Percentiles rank a stretch among this genome's conserved stretches.
Evolutionary conservation across 53 echinoderm and acorn worm species (phyloP).

Genomic region (Mesocentrotus franciscanus): DNA sequence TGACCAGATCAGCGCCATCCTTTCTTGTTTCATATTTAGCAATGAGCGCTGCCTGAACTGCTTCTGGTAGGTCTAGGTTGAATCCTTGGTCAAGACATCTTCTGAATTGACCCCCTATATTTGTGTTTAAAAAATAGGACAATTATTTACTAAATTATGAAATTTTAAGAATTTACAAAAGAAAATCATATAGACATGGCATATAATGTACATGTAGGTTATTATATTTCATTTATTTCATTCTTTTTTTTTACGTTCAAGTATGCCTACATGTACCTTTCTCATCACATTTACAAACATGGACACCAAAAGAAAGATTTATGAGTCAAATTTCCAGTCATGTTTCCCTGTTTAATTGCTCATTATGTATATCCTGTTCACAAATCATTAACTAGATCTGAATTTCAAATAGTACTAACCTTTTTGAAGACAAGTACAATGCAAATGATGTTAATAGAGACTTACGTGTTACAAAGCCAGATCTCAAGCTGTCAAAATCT

Average conservation of each 20-base stretch:
- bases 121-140: background rate
- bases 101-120: slow-evolving; percentile 77
- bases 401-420: background rate
- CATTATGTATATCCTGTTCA: too few species aligned
- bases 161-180: background rate
- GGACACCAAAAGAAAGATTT: too few species aligned
- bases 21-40: slow-evolving; percentile 81
- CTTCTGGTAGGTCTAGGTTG: slow-evolving; percentile 72
- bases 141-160: background rate
- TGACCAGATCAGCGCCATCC: slow-evolving; percentile 82
- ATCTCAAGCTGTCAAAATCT: slow-evolving; percentile 95
- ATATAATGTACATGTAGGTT: too few species aligned
- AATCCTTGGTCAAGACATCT: slow-evolving; percentile 96
- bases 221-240: too few species aligned
- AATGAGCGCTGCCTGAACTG: slow-evolving; percentile 76
- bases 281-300: background rate
- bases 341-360: background rate
- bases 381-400: background rate
- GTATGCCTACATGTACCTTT: too few species aligned
- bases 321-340: background rate
- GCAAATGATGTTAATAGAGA: background rate
- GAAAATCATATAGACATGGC: background rate
- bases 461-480: slow-evolving; percentile 96
- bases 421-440: background rate
- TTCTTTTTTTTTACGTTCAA: too few species aligned